Conservation (phyloP, 2,797 vertebrate species). For the Sciaenops ocellatus region DNA sequence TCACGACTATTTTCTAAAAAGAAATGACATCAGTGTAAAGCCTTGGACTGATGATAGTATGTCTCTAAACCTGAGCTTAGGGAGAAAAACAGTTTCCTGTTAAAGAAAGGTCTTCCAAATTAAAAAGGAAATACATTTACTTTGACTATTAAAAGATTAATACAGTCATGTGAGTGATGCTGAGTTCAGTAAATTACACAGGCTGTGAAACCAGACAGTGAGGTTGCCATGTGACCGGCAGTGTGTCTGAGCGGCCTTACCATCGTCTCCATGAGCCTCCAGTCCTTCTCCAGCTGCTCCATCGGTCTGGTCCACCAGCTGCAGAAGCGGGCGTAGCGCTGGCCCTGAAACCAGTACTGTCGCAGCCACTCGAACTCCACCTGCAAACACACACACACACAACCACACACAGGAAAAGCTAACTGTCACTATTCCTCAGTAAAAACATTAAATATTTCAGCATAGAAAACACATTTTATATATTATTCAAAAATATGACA, state of each 20-base stretch:
- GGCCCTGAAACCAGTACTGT: conserved; percentile 98
- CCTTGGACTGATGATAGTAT: background rate
- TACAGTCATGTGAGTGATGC: background rate
- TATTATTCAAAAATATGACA: background rate
- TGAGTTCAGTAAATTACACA: background rate
- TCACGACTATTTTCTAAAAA: conserved; percentile 4
- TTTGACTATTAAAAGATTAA: background rate
- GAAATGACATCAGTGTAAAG: background rate
- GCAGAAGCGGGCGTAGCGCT: conserved; percentile 90
- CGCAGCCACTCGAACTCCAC: conserved; percentile 98
- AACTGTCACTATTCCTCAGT: background rate
- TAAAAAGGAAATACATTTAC: background rate
- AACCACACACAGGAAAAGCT: background rate
- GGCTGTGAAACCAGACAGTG: background rate
- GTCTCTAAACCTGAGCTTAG: background rate
- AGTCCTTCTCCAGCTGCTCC: conserved; percentile 91
- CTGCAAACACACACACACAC: conserved; percentile 74
- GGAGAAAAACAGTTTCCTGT: background rate
- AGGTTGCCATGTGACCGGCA: conserved; percentile 3
- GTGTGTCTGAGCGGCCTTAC: conserved; percentile 80
- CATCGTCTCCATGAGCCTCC: conserved; percentile 95
- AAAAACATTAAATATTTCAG: background rate
- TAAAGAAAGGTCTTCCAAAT: background rate
- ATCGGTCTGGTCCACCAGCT: conserved; percentile 96
- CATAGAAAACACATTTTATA: background rate